These are phyloP conservation scores for Brachyalestes nurse DNA, from an alignment of 2,797 vertebrate genomes.

Conservation along the genomic window DNA sequence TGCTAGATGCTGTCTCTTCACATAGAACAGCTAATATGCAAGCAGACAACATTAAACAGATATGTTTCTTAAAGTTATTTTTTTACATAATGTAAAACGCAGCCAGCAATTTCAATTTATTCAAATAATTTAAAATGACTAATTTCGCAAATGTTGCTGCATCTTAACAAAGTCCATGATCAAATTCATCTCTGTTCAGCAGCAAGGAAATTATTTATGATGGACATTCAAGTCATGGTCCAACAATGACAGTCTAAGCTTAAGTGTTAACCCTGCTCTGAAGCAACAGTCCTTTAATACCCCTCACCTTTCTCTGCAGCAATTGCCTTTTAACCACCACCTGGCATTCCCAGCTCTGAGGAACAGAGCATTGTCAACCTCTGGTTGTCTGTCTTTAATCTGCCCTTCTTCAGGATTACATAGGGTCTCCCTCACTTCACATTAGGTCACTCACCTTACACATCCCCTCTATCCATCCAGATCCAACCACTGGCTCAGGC, in stretches of 20 bases:
- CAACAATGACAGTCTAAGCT: constrained; percentile 14
- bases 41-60: neutral
- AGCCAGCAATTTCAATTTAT: no score
- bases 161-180: neutral
- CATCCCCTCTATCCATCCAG: constrained; percentile 32
- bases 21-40: constrained; percentile 33
- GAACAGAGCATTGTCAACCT: constrained; percentile 49
- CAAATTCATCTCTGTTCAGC: neutral
- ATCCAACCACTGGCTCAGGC: constrained; percentile 48
- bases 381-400: constrained; percentile 55
- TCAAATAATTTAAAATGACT: neutral
- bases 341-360: constrained; percentile 26
- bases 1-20: constrained; percentile 64
- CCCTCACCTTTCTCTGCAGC: neutral
- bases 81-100: no score
- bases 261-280: neutral
- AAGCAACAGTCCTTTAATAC: constrained; percentile 6
- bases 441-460: constrained; percentile 56
- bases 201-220: constrained; percentile 16
- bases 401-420: constrained; percentile 48
- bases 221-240: neutral
- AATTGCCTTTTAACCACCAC: constrained; percentile 47
- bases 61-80: no score
- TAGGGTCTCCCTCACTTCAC: constrained; percentile 50
- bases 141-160: neutral